Evolutionary conservation across 37 sponge, comb jelly and placozoan genomes (phyloP).

Genomic region (Beroe ovata): DNA sequence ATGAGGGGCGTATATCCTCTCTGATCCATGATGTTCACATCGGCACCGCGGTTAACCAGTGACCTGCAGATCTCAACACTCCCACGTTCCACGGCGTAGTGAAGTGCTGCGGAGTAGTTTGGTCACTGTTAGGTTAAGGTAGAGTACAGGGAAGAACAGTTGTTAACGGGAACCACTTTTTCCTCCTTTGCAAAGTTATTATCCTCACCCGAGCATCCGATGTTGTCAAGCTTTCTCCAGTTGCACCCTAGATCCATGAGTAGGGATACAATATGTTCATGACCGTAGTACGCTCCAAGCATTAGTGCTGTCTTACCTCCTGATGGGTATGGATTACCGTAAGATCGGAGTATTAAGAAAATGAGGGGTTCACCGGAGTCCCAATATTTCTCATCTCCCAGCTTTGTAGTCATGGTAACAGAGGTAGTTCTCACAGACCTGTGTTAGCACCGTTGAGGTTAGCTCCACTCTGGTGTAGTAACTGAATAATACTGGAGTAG

Average conservation of each 20-base stretch:
- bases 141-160: background rate
- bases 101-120: slow-evolving; percentile 65
- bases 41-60: background rate
- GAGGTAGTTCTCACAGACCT: slow-evolving; percentile 11
- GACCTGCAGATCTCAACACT: background rate
- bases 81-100: slow-evolving; percentile 47
- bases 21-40: slow-evolving; percentile 9
- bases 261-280: background rate
- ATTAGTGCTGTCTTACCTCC: slow-evolving; percentile 62
- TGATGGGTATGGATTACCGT: too few relatives aligned
- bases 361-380: too few relatives aligned
- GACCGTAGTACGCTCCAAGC: slow-evolving; percentile 34
- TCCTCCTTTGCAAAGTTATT: background rate
- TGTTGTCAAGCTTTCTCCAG: slow-evolving; percentile 24
- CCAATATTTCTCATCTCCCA: too few relatives aligned
- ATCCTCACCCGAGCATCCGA: slow-evolving; percentile 12
- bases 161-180: background rate
- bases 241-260: slow-evolving; percentile 39
- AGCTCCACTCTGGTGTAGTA: background rate
- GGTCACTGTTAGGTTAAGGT: too few relatives aligned
- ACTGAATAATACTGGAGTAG: slow-evolving; percentile 21
- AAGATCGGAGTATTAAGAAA: background rate
- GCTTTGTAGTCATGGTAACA: too few relatives aligned
- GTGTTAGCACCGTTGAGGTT: slow-evolving; percentile 16
- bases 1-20: slow-evolving; percentile 3